A percentile compares a stretch with the other conserved stretches of the same genome.
These are phyloP conservation scores for Clepsis dumicolana DNA, from an alignment of 2,888 invertebrate species.

Conservation along the genomic window DNA sequence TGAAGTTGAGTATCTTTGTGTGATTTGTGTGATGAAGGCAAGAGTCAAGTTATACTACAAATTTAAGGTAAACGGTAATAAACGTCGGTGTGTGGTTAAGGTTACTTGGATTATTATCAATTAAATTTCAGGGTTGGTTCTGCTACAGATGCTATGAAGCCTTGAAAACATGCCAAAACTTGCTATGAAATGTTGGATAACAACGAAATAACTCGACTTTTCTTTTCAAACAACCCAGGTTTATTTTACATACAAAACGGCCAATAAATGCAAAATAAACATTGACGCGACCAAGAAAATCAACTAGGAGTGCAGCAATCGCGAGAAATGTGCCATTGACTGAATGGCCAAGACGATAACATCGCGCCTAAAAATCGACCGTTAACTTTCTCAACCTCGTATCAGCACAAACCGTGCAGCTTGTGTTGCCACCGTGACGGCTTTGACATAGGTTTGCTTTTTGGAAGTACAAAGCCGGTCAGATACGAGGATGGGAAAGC, in stretches of 20 bases:
- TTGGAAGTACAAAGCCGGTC: not conserved
- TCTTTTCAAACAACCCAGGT: conserved; percentile 7
- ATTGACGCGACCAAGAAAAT: conserved; percentile 42
- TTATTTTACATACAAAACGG: conserved; percentile 23
- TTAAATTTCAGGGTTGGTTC: not conserved
- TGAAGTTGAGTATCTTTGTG: not conserved
- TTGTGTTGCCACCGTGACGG: not conserved
- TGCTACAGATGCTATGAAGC: not conserved
- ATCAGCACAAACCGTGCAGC: not conserved
- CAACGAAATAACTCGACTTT: not conserved
- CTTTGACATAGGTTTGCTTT: not conserved
- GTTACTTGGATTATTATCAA: not conserved
- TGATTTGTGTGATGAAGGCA: too few relatives aligned
- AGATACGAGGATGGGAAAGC: not conserved
- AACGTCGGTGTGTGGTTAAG: too few relatives aligned
- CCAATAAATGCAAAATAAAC: conserved; percentile 39
- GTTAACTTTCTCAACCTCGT: not conserved
- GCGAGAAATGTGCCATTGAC: conserved; percentile 52
- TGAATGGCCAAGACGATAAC: conserved; percentile 60
- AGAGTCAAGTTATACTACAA: too few relatives aligned
- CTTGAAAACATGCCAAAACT: not conserved
- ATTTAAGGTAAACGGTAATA: too few relatives aligned
- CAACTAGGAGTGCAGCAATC: conserved; percentile 47
- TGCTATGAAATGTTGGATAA: not conserved
- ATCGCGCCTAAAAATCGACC: conserved; percentile 67